Evolutionary conservation across 1,140 invertebrate species (phyloP).

Genomic region (Anastrepha obliqua): DNA sequence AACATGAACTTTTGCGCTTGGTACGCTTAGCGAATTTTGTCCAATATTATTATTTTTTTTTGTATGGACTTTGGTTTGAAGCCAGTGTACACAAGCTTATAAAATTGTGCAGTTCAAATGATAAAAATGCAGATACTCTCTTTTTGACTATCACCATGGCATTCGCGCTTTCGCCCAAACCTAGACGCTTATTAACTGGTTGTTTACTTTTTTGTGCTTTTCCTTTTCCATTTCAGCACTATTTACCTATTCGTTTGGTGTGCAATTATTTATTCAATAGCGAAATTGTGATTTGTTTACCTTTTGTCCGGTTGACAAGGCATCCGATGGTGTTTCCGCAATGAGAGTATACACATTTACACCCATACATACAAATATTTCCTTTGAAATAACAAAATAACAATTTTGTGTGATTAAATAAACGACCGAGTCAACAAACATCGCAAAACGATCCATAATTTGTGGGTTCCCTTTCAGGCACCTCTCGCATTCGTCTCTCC

Average conservation of each 20-base stretch:
- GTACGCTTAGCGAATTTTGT: no score
- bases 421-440: slow-evolving; percentile 28
- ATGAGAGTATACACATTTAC: neutral
- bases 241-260: slow-evolving; percentile 20
- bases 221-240: neutral
- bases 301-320: slow-evolving; percentile 19
- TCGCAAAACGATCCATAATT: slow-evolving; percentile 11
- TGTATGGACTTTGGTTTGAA: no score
- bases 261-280: slow-evolving; percentile 44
- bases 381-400: slow-evolving; percentile 38
- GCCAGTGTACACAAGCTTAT: no score
- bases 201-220: no score
- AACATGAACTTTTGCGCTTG: no score
- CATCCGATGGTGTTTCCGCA: slow-evolving; percentile 18
- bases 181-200: no score
- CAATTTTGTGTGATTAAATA: slow-evolving; percentile 45
- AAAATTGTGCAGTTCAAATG: no score
- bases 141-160: no score
- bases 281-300: slow-evolving; percentile 46
- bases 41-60: no score
- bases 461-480: neutral
- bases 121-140: no score
- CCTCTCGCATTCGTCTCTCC: neutral
- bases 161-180: no score
- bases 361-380: neutral